Conservation (phyloP, 2,797 vertebrate species). For the Chiropotes sagulatus region DNA sequence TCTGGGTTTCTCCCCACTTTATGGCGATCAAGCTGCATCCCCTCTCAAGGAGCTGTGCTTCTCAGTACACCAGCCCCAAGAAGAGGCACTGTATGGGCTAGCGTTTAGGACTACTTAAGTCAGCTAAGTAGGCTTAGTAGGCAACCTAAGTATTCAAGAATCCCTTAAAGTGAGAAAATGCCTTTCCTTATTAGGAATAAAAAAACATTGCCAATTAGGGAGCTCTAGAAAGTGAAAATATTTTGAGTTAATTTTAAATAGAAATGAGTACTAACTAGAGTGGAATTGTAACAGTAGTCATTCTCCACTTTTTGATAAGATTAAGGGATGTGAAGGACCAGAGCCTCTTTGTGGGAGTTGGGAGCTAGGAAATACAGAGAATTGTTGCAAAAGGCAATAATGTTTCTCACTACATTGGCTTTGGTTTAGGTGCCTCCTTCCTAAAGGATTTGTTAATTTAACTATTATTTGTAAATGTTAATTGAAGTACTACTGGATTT, state of each 20-base stretch:
- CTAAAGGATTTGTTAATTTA: background rate
- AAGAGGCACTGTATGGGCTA: background rate
- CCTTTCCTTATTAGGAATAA: conserved; percentile 3
- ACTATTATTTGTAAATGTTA: background rate
- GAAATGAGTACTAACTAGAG: background rate
- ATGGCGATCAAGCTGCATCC: background rate
- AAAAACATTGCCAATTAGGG: conserved; percentile 7
- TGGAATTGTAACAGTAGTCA: background rate
- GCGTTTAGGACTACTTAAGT: background rate
- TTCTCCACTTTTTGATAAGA: background rate
- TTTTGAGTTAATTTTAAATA: background rate
- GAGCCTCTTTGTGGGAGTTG: background rate
- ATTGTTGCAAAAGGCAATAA: background rate
- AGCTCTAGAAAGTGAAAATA: conserved; percentile 9
- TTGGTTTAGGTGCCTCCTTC: background rate
- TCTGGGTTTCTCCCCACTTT: background rate
- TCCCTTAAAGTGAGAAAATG: background rate
- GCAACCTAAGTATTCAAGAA: background rate
- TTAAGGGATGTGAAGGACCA: background rate
- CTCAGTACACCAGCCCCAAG: too few species aligned
- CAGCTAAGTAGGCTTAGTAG: background rate
- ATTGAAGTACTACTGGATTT: background rate
- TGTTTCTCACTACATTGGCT: background rate
- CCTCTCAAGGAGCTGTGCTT: background rate
- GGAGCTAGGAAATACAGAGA: background rate